Percentiles rank a stretch among this genome's conserved stretches.
Conservation (phyloP, 2,888 invertebrate genomes). For the Panopea generosa region DNA sequence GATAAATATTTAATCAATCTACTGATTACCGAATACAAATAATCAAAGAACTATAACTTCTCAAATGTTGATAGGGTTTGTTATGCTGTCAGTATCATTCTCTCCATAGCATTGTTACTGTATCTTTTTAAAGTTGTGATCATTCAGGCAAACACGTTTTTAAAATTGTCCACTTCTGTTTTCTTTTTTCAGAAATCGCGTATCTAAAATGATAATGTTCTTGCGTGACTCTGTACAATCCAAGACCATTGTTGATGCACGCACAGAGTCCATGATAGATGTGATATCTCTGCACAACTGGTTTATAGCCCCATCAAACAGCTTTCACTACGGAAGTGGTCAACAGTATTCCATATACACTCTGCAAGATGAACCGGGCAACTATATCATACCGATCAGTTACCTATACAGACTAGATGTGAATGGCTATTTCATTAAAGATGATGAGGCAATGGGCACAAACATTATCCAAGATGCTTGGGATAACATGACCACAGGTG, state of each 20-base stretch:
- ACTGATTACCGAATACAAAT: too few relatives aligned
- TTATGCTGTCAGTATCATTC: too few relatives aligned
- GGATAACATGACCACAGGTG: constrained; percentile 35
- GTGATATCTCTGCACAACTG: constrained; percentile 14
- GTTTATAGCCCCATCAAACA: constrained; percentile 24
- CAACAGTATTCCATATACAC: constrained; percentile 26
- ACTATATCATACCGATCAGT: constrained; percentile 25
- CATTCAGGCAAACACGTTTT: too few relatives aligned
- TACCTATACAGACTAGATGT: constrained; percentile 41
- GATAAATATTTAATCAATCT: too few relatives aligned
- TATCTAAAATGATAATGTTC: constrained; percentile 47
- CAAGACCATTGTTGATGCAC: constrained; percentile 29
- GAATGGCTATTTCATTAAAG: constrained; percentile 42
- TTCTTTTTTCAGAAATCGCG: constrained; percentile 44
- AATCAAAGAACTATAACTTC: too few relatives aligned
- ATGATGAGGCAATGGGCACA: constrained; percentile 35
- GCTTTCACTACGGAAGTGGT: constrained; percentile 37
- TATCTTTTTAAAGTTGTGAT: too few relatives aligned
- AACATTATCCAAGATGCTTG: constrained; percentile 25
- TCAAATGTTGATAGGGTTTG: too few relatives aligned
- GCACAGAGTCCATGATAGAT: constrained; percentile 28
- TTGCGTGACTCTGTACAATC: constrained; percentile 10
- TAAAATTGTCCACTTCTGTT: too few relatives aligned
- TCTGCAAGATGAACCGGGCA: not conserved
- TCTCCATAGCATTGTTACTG: too few relatives aligned